Base-by-base conservation (phyloP, 2,797 vertebrate genomes). In the Urophycis tenuis region DNA sequence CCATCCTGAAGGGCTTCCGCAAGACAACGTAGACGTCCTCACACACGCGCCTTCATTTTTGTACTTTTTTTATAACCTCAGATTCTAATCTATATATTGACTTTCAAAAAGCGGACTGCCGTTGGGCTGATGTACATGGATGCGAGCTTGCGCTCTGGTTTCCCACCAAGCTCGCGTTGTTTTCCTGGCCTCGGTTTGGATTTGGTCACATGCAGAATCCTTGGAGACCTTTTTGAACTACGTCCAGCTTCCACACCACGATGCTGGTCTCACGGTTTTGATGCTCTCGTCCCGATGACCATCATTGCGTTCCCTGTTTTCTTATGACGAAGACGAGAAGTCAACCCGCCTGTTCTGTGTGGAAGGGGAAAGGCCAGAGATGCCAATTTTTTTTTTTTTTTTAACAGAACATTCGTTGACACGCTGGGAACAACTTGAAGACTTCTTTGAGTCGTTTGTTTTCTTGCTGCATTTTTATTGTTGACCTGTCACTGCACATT, bases 1-100 rank as follows among this genome's bases (percentile, higher is more conserved):
- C 98, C 41, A 99, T 99, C 89, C 93, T 99, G 83, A 99, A 99
- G 94, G 98, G 98, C 81, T 99, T 99, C 91, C 92, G 96, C 85
- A 99, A 99, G 90, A 98, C 97, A 0, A 98, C 97, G 88, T 99
- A 97, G 94, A 92, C 83, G 72, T 32, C 14, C n/a, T 12, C 35
- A 75, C 76, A 77, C n/a, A n/a, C n/a, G n/a, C n/a, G n/a, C 19
- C 31, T 2, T n/a, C 45, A 7, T 53, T 39, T 39, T 71, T 4
- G 30, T 69, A 30, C 73, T 77, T 74, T 79, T 72, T 77, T 79
- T 74, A 53, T 78, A 15, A 70, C 72, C 31, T 71, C 29, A 29
- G 78, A 81, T 73, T 30, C 19, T 77, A 70, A 49, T 80, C 81
- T 78, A 15, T 71, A 75, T 77, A 75, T 81, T 82, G 79, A 81